Base-by-base conservation (phyloP, 2,888 invertebrate species). In the Acrocyrtus sp. region DNA sequence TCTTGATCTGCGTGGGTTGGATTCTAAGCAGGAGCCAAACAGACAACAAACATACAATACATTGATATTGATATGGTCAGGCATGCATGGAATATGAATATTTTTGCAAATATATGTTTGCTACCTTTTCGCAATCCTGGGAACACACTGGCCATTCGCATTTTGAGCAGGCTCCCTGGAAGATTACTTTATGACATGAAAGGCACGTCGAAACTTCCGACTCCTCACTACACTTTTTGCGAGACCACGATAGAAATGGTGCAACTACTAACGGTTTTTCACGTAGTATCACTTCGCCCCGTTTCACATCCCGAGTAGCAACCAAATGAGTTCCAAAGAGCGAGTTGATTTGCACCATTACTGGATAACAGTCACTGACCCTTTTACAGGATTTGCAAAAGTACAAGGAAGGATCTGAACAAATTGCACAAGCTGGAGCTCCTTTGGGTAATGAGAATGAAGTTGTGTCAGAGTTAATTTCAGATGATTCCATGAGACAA, bases 81-180 rank as follows among this genome's bases (percentile, higher is more conserved):
- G 17, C 17, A 24, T 2, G 5, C 17, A 27, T 22, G n/a, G 6
- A 47, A 8, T 47, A 17, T 19, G 21, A 6, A 17, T 47, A 17
- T 47, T n/a, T n/a, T n/a, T 47, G n/a, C n/a, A n/a, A 51, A 51
- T n/a, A 27, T 56, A 45, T 39, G 22, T n/a, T n/a, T n/a, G n/a
- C n/a, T 72, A 78, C 80, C 70, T 72, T 72, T 67, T 79, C 76
- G 61, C 80, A 80, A 43, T 74, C 56, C 6, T 17, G 10, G 26
- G 54, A 45, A 39, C 79, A 79, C n/a, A 80, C 50, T 24, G 80
- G 79, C 80, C 79, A 80, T 15, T 66, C 54, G 39, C 80, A 80
- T 29, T 58, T 63, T 12, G 72, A 60, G 43, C 80, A 80, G n/a
- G 41, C 21, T 19, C 34, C 50, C 17, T 51, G 43, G 34, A 21